Base-by-base conservation (phyloP, 1,140 invertebrate species). In the Zophobas morio region DNA sequence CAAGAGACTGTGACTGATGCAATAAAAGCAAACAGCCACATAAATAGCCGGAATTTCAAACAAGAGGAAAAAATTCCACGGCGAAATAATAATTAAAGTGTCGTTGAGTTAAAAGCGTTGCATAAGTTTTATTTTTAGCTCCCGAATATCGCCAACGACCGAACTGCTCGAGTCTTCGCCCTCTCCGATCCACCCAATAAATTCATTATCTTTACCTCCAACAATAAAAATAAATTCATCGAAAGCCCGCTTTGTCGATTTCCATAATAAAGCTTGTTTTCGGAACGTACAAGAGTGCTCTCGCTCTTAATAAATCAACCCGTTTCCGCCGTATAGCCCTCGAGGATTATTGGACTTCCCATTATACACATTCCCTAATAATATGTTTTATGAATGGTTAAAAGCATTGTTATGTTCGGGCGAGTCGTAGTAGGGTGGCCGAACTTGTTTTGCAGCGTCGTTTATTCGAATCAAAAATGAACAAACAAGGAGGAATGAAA, bases 351-450 rank as follows among this genome's bases (percentile, higher is more conserved):
- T 53, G 51, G 73, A 74, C 70, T 56, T 74, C 54, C 76, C 60
- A 32, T 66, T 54, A 76, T 37, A 66, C 54, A 63, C 75, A 49
- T 63, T 63, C 37, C 60, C 39, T 46, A 53, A 49, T 78, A 66
- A 74, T 74, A 66, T 78, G 76, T 78, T 78, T 77, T 78, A 78
- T 74, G 71, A 66, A 46, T 66, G 70, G 71, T 49, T 78, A 74
- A 78, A 78, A 78, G 76, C 76, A 49, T 78, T 78, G 70, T 70
- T 70, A 46, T 66, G 60, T 66, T 66, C 60, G 39, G 39, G 35
- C 33, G 6, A n/a, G 20, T 20, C 20, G 63, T 75, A 4, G 49
- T 20, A 57, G 42, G 40, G 39, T 66, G 39, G 36, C 39, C 60
- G 37, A 66, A 8, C 35, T 60, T 60, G n/a, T 33, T 60, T 60